Evolutionary conservation across 2,888 invertebrate species (phyloP), one percentile per base, ranked within the genome.

Genomic region (Drosophila kokeensis): DNA sequence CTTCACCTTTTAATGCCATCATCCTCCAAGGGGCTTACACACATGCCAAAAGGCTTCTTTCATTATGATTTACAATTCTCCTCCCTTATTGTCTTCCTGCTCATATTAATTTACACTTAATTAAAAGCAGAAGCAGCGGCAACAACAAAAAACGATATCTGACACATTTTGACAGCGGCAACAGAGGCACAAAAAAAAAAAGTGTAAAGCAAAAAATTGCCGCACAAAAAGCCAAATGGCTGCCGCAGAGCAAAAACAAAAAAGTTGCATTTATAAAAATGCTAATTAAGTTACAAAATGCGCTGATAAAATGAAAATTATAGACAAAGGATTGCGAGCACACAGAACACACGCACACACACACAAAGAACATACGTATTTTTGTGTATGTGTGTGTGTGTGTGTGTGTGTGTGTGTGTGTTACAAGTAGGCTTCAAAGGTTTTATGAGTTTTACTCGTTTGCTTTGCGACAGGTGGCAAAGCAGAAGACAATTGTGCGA

Each of bases 261-360:
- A 73, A 73, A 77, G 60, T 57, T 69, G 67, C 79, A 75, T 82
- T 75, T 77, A 73, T 82, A 72, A 84, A 87, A 84, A 84, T 87
- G 87, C 85, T 84, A 84, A 84, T 87, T 83, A 85, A 85, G 82
- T 84, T 85, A 87, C 79, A 87, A 85, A 87, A 82, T 81, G 69
- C 73, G 76, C 72, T 69, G 83, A 73, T 76, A 79, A 86, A 86
- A 81, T 86, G 64, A 64, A 83, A 86, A 79, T 86, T 86, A 83
- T 83, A 83, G 79, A 79, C 87, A 79, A 78, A 73, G 73, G 69
- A 52, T 63, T 58, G 59, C 52, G 59, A 38, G 1, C 42, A 30
- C 29, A 49, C 15, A 42, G 38, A 30, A 15, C 52, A 21, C 30
- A 27, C 53, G 7, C 50, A 27, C 55, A 38, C 24, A 32, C 58